Conservation (phyloP, 2,113 vertebrate species). For the Cololabis saira region DNA sequence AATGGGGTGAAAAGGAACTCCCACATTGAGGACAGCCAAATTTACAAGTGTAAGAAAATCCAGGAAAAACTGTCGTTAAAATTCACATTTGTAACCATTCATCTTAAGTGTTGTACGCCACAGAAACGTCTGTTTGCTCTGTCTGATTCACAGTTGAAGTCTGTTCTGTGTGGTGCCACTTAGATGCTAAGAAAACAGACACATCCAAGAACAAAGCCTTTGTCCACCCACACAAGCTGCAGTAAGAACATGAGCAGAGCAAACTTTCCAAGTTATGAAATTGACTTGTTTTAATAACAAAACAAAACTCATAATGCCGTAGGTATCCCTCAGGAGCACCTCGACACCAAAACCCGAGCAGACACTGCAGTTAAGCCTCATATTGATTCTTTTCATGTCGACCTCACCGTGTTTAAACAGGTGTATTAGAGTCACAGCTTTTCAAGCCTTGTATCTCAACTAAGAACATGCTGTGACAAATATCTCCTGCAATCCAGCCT, state of each 20-base stretch:
- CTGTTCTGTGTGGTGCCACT: slow-evolving; percentile 6
- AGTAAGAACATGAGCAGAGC: slow-evolving; percentile 20
- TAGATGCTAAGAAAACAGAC: slow-evolving; percentile 9
- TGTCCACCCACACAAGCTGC: slow-evolving; percentile 28
- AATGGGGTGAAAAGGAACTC: not conserved
- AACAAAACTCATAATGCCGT: slow-evolving; percentile 26
- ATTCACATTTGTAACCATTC: not conserved
- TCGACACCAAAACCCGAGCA: slow-evolving; percentile 38
- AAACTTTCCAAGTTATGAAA: slow-evolving; percentile 37
- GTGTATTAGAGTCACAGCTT: slow-evolving; percentile 54
- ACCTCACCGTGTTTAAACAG: slow-evolving; percentile 46
- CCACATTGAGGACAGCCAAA: not conserved
- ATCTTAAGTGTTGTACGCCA: not conserved
- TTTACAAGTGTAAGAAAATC: not conserved
- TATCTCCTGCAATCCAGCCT: slow-evolving; percentile 36
- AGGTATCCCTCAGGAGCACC: slow-evolving; percentile 5
- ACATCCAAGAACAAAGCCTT: slow-evolving; percentile 14
- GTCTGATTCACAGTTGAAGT: slow-evolving; percentile 27
- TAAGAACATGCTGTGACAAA: slow-evolving; percentile 49
- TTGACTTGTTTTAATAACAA: slow-evolving; percentile 40
- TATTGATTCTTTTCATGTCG: slow-evolving; percentile 50
- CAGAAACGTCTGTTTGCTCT: not conserved
- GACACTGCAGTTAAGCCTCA: slow-evolving; percentile 24
- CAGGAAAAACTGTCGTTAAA: not conserved
- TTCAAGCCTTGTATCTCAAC: slow-evolving; percentile 62